phyloP scores from a whole-genome alignment of 92 coral and sea anemone species.

The Siderastrea siderea region DNA sequence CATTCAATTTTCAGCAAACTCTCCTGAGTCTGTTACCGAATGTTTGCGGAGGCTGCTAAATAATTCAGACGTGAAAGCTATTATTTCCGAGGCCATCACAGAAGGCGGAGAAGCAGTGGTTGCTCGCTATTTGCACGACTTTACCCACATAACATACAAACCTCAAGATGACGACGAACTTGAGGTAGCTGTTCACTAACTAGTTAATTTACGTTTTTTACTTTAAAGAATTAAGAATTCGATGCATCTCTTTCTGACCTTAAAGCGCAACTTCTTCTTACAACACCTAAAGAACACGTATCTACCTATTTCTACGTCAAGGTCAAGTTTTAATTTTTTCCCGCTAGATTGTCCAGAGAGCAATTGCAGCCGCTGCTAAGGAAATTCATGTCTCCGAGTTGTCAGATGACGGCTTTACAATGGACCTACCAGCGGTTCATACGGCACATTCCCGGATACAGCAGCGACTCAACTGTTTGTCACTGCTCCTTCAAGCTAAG shows the following conservation, averaged over 20 bases:
- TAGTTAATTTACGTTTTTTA: not conserved
- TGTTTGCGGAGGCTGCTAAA: slow-evolving; percentile 61
- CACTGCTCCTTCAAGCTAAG: slow-evolving; percentile 61
- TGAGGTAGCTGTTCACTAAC: slow-evolving; percentile 48
- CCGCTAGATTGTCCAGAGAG: slow-evolving; percentile 31
- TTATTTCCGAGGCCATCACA: slow-evolving; percentile 34
- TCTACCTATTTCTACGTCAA: too few relatives aligned
- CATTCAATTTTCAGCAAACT: not conserved
- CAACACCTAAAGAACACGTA: not conserved
- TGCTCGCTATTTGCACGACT: slow-evolving; percentile 74
- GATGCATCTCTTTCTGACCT: not conserved
- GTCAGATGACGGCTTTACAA: slow-evolving; percentile 12
- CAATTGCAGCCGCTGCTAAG: slow-evolving; percentile 64
- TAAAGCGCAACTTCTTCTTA: not conserved
- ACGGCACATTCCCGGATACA: slow-evolving; percentile 71
- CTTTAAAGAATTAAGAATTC: not conserved
- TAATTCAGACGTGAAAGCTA: slow-evolving; percentile 57
- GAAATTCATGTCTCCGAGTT: slow-evolving; percentile 42
- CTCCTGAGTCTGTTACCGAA: slow-evolving; percentile 5
- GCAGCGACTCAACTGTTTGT: slow-evolving; percentile 69
- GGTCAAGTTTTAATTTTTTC: not conserved
- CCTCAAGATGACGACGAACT: slow-evolving; percentile 54
- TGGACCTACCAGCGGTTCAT: slow-evolving; percentile 72
- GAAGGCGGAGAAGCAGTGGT: slow-evolving; percentile 64
- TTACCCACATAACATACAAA: slow-evolving; percentile 75